Evolutionary conservation across 2,888 invertebrate species (phyloP).

Genomic region (Onthophagus sagittarius): DNA sequence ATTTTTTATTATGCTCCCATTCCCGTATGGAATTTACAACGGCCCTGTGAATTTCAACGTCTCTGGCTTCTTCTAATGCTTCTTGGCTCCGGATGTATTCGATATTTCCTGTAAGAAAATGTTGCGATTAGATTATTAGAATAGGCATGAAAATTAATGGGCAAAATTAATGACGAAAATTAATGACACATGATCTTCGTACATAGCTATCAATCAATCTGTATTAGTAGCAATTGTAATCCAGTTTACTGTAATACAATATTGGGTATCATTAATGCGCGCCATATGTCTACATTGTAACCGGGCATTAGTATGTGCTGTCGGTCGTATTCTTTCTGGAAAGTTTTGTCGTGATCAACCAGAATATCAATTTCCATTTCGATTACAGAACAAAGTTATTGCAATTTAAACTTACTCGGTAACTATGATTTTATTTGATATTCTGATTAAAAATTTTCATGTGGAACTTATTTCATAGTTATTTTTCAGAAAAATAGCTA

Average conservation of each 20-base stretch:
- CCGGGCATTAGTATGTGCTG: background rate
- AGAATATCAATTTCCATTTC: background rate
- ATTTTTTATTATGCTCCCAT: slow-evolving; percentile 60
- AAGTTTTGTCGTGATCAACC: background rate
- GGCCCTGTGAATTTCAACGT: slow-evolving; percentile 67
- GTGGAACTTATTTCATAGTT: too few species aligned
- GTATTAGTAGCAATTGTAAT: background rate
- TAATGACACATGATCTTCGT: too few species aligned
- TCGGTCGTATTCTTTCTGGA: background rate
- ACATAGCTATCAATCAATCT: background rate
- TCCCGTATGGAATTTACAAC: slow-evolving; percentile 69
- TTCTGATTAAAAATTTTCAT: too few species aligned
- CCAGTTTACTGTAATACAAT: background rate
- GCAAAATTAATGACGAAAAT: background rate
- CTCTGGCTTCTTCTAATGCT: slow-evolving; percentile 67
- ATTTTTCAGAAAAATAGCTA: too few species aligned
- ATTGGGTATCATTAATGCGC: background rate
- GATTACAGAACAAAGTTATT: background rate
- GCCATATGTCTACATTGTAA: background rate
- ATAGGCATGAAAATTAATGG: background rate
- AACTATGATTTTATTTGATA: too few species aligned
- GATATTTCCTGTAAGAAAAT: slow-evolving; percentile 25
- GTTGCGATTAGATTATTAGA: background rate
- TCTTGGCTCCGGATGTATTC: slow-evolving; percentile 55
- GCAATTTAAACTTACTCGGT: background rate